These are phyloP conservation scores for Seladonia tumulorum DNA, from an alignment of 2,888 invertebrate genomes.

Conservation along the genomic window DNA sequence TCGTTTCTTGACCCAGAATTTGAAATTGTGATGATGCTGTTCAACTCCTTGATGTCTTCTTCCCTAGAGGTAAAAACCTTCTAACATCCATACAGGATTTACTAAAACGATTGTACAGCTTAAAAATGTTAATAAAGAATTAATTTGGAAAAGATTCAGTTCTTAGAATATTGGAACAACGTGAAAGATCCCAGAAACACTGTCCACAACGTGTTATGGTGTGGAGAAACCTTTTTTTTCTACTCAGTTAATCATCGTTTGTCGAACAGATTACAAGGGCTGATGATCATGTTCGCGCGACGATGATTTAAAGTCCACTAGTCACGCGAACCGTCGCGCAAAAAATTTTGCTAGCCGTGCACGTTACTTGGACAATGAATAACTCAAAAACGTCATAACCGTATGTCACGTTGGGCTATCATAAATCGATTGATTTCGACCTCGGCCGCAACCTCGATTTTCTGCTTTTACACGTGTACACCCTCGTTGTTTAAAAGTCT, in stretches of 20 bases:
- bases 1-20: too few relatives aligned
- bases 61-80: too few relatives aligned
- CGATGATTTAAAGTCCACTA: neutral
- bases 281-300: neutral
- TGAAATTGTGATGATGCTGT: too few relatives aligned
- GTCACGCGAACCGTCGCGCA: neutral
- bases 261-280: neutral
- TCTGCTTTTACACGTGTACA: neutral
- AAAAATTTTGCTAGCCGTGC: slow-evolving; percentile 2
- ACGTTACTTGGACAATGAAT: slow-evolving; percentile 26
- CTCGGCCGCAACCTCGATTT: slow-evolving; percentile 12
- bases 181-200: neutral
- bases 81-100: too few relatives aligned
- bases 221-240: neutral
- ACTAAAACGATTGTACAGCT: too few relatives aligned
- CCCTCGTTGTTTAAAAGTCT: neutral
- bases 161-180: too few relatives aligned
- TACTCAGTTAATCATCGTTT: neutral
- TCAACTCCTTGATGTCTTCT: too few relatives aligned
- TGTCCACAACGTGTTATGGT: neutral
- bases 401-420: slow-evolving; percentile 4
- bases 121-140: too few relatives aligned
- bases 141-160: too few relatives aligned
- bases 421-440: slow-evolving; percentile 33
- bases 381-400: slow-evolving; percentile 32